These are phyloP conservation scores for Syrphus vitripennis DNA, from an alignment of 2,888 invertebrate species.

Conservation along the genomic window DNA sequence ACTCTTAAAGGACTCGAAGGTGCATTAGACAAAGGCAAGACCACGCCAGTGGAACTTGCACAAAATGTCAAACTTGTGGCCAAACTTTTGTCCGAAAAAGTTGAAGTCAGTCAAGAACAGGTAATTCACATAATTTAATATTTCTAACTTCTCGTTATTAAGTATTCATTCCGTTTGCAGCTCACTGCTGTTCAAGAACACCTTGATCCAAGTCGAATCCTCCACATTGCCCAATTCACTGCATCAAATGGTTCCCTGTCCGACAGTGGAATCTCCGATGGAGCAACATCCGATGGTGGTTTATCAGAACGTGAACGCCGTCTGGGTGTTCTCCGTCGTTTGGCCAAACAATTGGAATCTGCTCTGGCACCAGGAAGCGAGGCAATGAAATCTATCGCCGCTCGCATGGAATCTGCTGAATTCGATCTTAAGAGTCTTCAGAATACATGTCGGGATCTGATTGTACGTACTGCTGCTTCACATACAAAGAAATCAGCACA, in stretches of 20 bases:
- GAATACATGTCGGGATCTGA: conserved; percentile 85
- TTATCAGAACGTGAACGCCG: conserved; percentile 85
- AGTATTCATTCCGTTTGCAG: conserved; percentile 51
- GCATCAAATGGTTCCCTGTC: conserved; percentile 85
- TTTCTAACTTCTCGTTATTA: not conserved
- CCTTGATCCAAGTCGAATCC: conserved; percentile 78
- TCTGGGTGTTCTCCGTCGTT: conserved; percentile 84
- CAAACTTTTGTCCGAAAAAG: conserved; percentile 80
- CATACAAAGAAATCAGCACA: conserved; percentile 76
- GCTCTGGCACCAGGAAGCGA: conserved; percentile 86
- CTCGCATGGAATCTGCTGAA: conserved; percentile 86
- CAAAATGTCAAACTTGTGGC: conserved; percentile 81
- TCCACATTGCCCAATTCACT: conserved; percentile 79
- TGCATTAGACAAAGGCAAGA: conserved; percentile 79
- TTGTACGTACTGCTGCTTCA: conserved; percentile 81
- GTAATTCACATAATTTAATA: conserved; percentile 50
- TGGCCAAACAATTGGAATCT: conserved; percentile 85
- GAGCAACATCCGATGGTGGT: conserved; percentile 88
- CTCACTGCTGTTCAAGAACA: conserved; percentile 79
- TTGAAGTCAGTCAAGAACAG: conserved; percentile 80
- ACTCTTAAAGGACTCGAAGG: conserved; percentile 80
- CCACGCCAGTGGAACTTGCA: conserved; percentile 79
- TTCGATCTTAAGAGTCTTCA: conserved; percentile 86
- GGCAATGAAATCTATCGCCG: conserved; percentile 84
- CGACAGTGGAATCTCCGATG: conserved; percentile 89